phyloP scores from a whole-genome alignment of 2,888 invertebrate genomes.

The Nemotelus nigrinus region DNA sequence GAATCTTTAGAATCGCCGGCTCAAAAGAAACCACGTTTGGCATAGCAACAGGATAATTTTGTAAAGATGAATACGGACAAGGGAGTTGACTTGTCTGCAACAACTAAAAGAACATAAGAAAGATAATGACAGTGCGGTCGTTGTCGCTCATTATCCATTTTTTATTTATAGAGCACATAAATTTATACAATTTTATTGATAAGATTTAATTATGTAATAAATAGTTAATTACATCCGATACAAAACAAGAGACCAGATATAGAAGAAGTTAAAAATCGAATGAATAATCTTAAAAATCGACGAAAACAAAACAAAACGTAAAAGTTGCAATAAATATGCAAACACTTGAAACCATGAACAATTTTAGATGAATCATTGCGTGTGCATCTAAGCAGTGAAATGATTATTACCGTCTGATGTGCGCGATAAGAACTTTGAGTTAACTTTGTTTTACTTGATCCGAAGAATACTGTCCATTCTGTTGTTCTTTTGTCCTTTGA shows the following conservation, averaged over 20 bases:
- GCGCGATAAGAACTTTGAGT: not conserved
- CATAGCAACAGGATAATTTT: constrained; percentile 59
- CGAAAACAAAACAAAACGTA: not conserved
- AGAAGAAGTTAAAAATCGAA: constrained; percentile 28
- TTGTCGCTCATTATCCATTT: constrained; percentile 54
- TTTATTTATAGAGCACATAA: constrained; percentile 55
- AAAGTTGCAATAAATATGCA: not conserved
- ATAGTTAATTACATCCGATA: constrained; percentile 46
- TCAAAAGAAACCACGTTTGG: constrained; percentile 64
- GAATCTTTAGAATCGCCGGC: constrained; percentile 61
- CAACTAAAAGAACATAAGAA: constrained; percentile 48
- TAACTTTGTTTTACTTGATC: not conserved
- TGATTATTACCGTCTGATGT: not conserved
- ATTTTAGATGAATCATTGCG: constrained; percentile 9
- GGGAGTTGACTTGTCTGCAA: constrained; percentile 39
- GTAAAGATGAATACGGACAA: constrained; percentile 45
- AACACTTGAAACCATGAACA: constrained; percentile 6
- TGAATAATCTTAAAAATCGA: constrained; percentile 6
- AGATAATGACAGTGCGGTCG: constrained; percentile 44
- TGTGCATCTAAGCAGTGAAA: not conserved
- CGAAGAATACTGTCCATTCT: constrained; percentile 8
- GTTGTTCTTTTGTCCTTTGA: constrained; percentile 22
- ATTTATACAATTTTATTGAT: constrained; percentile 52
- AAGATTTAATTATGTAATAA: constrained; percentile 47
- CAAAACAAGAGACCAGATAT: constrained; percentile 24